These are phyloP conservation scores for Corella eumyota DNA, from an alignment of 23 tunicate genomes.

Conservation along the genomic window DNA sequence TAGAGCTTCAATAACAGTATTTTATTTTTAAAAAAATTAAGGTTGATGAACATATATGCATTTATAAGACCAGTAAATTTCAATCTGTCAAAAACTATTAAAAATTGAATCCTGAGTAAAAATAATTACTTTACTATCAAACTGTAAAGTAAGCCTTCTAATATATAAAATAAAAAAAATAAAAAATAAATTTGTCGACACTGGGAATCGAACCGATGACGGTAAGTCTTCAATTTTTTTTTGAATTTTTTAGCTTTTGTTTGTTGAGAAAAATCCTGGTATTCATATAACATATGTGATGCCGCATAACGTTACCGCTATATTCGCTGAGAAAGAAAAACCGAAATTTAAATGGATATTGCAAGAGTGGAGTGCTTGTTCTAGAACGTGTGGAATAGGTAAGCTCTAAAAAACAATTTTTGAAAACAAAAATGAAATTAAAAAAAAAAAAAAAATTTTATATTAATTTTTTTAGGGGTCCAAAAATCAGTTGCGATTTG, in stretches of 20 bases:
- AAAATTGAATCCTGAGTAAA: too few relatives aligned
- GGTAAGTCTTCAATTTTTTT: too few relatives aligned
- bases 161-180: neutral
- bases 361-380: conserved; percentile 57
- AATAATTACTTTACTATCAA: neutral
- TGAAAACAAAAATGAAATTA: neutral
- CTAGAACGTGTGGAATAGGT: conserved; percentile 75
- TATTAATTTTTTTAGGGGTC: conserved; percentile 16
- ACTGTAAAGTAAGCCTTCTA: neutral
- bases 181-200: too few relatives aligned
- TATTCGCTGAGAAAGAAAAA: conserved; percentile 14
- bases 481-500: conserved; percentile 44
- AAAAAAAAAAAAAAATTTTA: neutral
- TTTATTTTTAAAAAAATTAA: too few relatives aligned
- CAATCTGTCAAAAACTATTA: too few relatives aligned
- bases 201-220: too few relatives aligned
- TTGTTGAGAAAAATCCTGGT: conserved; percentile 85
- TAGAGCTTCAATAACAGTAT: too few relatives aligned
- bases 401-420: neutral
- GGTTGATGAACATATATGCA: too few relatives aligned
- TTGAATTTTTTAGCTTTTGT: conserved; percentile 58
- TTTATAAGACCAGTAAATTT: too few relatives aligned
- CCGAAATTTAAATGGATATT: conserved; percentile 66
- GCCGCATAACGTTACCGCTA: conserved; percentile 42
- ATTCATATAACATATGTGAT: conserved; percentile 39